Evolutionary conservation across 2,797 vertebrate genomes (phyloP).

Genomic region (Lacerta agilis): DNA sequence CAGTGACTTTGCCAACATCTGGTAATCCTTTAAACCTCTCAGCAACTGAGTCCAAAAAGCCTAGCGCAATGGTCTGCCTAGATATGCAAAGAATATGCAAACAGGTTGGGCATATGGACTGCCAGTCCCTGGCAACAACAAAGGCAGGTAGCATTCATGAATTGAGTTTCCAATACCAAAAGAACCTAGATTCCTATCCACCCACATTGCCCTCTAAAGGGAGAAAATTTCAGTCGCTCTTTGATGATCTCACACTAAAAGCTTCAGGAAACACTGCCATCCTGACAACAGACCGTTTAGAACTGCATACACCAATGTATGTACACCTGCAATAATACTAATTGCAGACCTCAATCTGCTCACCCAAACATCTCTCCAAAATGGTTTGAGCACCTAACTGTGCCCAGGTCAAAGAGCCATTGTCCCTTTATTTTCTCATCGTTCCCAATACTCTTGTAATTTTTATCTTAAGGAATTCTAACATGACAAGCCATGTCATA

Average conservation of each 20-base stretch:
- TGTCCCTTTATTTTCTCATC: neutral
- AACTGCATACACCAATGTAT: neutral
- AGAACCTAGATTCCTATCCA: neutral
- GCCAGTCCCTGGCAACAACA: conserved; percentile 46
- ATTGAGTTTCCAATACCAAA: conserved; percentile 18
- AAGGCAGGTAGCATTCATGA: conserved; percentile 28
- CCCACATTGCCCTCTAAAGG: neutral
- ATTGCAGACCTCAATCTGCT: neutral
- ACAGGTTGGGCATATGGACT: conserved; percentile 50
- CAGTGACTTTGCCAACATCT: conserved; percentile 82
- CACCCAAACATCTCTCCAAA: neutral
- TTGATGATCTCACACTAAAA: neutral
- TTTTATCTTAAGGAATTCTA: neutral
- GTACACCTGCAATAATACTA: neutral
- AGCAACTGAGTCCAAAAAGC: conserved; percentile 85
- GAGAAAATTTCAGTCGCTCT: neutral
- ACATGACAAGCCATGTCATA: neutral
- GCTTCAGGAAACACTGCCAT: neutral
- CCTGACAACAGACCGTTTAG: neutral
- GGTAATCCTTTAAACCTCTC: conserved; percentile 87
- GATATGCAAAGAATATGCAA: conserved; percentile 67
- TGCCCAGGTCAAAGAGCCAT: neutral
- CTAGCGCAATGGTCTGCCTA: conserved; percentile 88
- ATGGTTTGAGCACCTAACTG: neutral
- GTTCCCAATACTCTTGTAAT: neutral